These are phyloP conservation scores for Bothrops jararaca DNA, from an alignment of 2,113 vertebrate genomes.

Conservation along the genomic window DNA sequence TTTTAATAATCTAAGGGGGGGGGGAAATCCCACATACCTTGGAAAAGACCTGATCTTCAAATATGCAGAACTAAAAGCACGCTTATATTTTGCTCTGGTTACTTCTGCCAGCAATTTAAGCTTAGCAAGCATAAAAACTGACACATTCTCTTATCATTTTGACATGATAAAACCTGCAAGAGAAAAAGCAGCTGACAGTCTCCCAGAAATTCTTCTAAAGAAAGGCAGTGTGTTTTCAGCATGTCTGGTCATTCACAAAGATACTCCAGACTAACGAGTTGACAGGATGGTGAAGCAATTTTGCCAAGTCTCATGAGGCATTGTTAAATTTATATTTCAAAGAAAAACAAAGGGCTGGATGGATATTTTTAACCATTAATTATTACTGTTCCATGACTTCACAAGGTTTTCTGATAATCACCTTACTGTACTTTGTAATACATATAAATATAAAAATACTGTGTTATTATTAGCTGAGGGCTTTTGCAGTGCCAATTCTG, in stretches of 20 bases:
- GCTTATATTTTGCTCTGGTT: background rate
- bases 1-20: background rate
- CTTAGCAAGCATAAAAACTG: background rate
- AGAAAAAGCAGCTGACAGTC: background rate
- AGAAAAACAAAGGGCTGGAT: background rate
- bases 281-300: conserved; percentile 12
- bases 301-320: background rate
- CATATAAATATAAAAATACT: background rate
- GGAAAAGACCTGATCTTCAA: background rate
- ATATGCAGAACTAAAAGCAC: background rate
- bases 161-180: background rate
- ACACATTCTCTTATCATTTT: background rate
- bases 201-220: background rate
- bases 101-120: conserved; percentile 4
- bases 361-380: background rate
- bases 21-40: background rate
- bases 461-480: background rate
- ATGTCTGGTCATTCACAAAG: conserved; percentile 1
- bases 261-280: background rate
- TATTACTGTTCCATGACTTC: background rate
- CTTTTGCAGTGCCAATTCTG: background rate
- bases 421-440: background rate
- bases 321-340: conserved; percentile 3
- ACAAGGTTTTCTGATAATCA: background rate
- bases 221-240: background rate